Base-by-base conservation (phyloP, 2,888 invertebrate species). In the Laspeyria flexula region DNA sequence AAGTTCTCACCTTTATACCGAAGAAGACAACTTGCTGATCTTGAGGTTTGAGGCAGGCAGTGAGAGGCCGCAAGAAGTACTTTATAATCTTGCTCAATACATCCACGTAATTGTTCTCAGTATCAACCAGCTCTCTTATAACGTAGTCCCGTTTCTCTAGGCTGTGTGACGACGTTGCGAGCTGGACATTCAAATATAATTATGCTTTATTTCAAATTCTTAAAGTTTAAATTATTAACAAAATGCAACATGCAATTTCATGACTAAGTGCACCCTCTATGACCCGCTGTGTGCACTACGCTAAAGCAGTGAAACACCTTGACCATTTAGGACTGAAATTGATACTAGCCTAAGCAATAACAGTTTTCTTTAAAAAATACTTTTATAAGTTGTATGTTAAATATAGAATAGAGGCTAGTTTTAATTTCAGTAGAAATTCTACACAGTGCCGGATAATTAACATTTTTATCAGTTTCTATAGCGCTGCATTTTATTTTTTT, bases 41-140 rank as follows among this genome's bases (percentile, higher is more conserved):
- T 50, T 96, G 96, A 11, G 94, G 94, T 60, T 94, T 94, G 71
- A 99, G 90, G 61, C 95, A 91, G 40, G 93, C 92, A 48, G 94
- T 93, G 61, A 99, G 90, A 1, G 97, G 97, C 71, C 94, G 93
- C 88, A 97, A 94, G 79, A 97, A 98, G 82, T 96, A 95, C 67
- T 94, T 94, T 67, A 96, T 94, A 41, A 98, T 93, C 89, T 97
- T 98, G 76, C 95, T 95, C 43, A 99, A 93, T 9, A 99, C 99
- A 77, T 98, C 97, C 40, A 99, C 96, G 83, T 99, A 99, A 87
- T 99, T 99, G 75, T 96, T 96, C 88, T 99, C 99, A 0, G 99
- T 99, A 83, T 99, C 99, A 30, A 99, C 95, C 46, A 99, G 93
- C 85, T 99, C 99, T 61, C 96, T 95, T 75, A 97, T 96, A 38